Percentiles rank a stretch among this genome's conserved stretches.
phyloP scores from a whole-genome alignment of 1,140 invertebrate genomes.

The Drosophila subobscura region DNA sequence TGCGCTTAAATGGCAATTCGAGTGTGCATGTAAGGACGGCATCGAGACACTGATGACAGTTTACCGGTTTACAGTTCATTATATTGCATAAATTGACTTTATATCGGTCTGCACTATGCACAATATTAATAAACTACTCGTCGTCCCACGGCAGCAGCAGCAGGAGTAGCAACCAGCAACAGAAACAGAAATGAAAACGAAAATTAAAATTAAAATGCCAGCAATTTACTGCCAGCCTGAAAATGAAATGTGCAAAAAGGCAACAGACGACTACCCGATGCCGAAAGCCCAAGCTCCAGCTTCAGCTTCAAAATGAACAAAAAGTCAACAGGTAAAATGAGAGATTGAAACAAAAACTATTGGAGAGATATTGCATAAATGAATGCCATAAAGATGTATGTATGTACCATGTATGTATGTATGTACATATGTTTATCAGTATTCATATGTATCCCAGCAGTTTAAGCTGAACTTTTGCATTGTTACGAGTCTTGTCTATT shows the following conservation, averaged over 20 bases:
- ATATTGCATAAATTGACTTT: conserved; percentile 76
- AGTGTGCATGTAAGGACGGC: conserved; percentile 19
- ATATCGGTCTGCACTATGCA: conserved; percentile 53
- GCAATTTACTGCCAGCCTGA: conserved; percentile 38
- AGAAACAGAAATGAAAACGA: conserved; percentile 33
- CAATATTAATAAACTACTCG: conserved; percentile 50
- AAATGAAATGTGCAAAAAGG: conserved; percentile 32
- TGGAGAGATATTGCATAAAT: conserved; percentile 7
- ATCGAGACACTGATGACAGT: conserved; percentile 65
- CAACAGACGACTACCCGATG: neutral
- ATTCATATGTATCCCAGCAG: neutral
- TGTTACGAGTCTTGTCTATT: too few relatives aligned
- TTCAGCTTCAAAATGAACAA: conserved; percentile 29
- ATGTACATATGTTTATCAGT: neutral
- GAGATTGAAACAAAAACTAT: conserved; percentile 25
- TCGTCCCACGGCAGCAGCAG: conserved; percentile 13
- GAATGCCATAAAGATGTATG: conserved; percentile 2
- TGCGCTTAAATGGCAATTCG: conserved; percentile 63
- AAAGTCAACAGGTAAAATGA: conserved; percentile 40
- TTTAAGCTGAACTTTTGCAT: neutral
- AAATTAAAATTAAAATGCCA: conserved; percentile 29
- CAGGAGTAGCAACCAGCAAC: conserved; percentile 1
- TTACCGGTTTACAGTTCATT: conserved; percentile 80
- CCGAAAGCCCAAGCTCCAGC: conserved; percentile 3
- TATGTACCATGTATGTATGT: neutral